These are phyloP conservation scores for Altica lythri DNA, from an alignment of 2,888 invertebrate genomes.

Conservation along the genomic window DNA sequence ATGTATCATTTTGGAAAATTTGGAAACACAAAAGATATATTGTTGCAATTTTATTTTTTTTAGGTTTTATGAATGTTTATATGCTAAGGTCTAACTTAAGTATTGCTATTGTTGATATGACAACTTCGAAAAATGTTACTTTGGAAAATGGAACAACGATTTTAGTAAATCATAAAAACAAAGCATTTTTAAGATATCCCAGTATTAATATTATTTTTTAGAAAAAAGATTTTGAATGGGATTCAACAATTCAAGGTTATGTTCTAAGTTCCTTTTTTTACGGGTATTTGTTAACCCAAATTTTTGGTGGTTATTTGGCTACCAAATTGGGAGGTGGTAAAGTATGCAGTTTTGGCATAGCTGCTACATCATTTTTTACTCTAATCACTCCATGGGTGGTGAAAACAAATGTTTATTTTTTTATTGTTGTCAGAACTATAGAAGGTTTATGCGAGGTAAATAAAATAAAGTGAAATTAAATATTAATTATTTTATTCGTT, in stretches of 20 bases:
- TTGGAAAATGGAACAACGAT: slow-evolving; percentile 62
- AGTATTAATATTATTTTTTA: too few relatives aligned
- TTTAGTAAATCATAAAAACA: slow-evolving; percentile 15
- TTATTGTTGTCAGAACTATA: slow-evolving; percentile 68
- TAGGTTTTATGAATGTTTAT: slow-evolving; percentile 80
- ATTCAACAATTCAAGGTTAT: slow-evolving; percentile 73
- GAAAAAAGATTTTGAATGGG: slow-evolving; percentile 72
- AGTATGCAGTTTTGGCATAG: slow-evolving; percentile 14
- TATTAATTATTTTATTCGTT: too few relatives aligned
- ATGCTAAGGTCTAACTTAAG: slow-evolving; percentile 83
- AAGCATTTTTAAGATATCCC: too few relatives aligned
- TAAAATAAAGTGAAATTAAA: too few relatives aligned
- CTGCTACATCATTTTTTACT: slow-evolving; percentile 15
- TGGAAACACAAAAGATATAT: slow-evolving; percentile 73
- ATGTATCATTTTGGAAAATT: slow-evolving; percentile 61
- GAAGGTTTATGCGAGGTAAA: slow-evolving; percentile 50
- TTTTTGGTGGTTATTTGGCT: slow-evolving; percentile 83
- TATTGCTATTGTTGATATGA: slow-evolving; percentile 92
- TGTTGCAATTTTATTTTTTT: slow-evolving; percentile 74
- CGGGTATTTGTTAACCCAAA: slow-evolving; percentile 82
- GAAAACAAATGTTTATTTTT: slow-evolving; percentile 66
- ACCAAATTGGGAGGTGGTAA: slow-evolving; percentile 68
- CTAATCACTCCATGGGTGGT: slow-evolving; percentile 17
- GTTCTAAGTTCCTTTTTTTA: slow-evolving; percentile 88
- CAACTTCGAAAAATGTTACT: slow-evolving; percentile 65